These are phyloP conservation scores for Ailuropoda melanoleuca DNA, from an alignment of 2,113 vertebrate species.

Conservation along the genomic window DNA sequence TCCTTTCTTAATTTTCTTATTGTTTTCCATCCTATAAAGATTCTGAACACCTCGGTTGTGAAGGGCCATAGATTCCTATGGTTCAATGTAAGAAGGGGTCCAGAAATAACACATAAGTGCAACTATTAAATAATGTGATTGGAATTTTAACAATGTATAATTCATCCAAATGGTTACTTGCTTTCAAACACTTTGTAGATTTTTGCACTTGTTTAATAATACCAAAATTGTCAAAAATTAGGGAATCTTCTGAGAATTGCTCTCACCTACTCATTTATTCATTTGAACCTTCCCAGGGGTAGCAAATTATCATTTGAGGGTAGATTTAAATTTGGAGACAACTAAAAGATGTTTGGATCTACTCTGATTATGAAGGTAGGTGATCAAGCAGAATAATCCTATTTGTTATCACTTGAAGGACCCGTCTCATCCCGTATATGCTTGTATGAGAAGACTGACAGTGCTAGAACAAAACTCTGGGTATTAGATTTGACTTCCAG, in stretches of 20 bases:
- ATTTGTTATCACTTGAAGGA: not conserved
- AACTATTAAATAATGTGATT: not conserved
- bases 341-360: not conserved
- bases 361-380: not conserved
- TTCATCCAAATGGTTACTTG: not conserved
- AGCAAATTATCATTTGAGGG: not conserved
- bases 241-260: not conserved
- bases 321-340: not conserved
- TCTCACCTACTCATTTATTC: not conserved
- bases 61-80: not conserved
- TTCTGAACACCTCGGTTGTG: not conserved
- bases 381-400: not conserved
- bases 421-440: not conserved
- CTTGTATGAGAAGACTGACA: not conserved
- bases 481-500: not conserved
- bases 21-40: constrained; percentile 35
- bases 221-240: not conserved
- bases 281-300: not conserved
- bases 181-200: not conserved
- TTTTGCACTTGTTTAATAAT: not conserved
- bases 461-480: not conserved
- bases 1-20: not conserved
- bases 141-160: constrained; percentile 8
- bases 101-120: not conserved
- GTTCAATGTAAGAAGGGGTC: not conserved